These are phyloP conservation scores for Enchytraeus crypticus DNA, from an alignment of 2,888 invertebrate species.

Conservation along the genomic window DNA sequence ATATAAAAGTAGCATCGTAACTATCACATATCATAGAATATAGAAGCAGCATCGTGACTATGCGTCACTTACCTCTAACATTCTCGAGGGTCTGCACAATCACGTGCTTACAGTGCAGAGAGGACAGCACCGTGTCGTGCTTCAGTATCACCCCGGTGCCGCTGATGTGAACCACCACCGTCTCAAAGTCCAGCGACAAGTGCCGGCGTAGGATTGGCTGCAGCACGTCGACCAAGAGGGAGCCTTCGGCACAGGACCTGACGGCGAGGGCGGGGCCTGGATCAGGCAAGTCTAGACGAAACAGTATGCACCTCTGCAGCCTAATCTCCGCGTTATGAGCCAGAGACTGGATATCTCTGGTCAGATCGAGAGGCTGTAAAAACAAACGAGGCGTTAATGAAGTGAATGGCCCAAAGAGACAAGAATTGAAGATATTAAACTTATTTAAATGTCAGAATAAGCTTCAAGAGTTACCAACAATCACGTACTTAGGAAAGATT, in stretches of 20 bases:
- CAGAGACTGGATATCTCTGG: too few species aligned
- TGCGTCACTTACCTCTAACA: conserved; percentile 1
- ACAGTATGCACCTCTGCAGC: conserved; percentile 74
- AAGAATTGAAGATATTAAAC: too few species aligned
- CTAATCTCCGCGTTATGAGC: too few species aligned
- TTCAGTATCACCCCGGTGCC: conserved; percentile 4
- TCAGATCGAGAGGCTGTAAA: too few species aligned
- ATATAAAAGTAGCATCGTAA: too few species aligned
- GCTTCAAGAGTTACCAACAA: too few species aligned
- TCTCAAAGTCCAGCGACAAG: background rate
- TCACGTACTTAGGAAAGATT: too few species aligned
- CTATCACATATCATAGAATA: too few species aligned
- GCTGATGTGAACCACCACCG: background rate
- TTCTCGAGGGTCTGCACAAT: background rate
- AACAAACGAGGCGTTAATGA: too few species aligned
- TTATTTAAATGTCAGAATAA: too few species aligned
- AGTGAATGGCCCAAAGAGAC: too few species aligned
- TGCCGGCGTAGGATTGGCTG: background rate
- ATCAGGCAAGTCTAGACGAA: conserved; percentile 71
- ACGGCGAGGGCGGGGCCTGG: conserved; percentile 1
- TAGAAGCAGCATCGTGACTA: too few species aligned
- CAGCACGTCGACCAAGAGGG: background rate
- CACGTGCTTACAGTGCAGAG: conserved; percentile 4
- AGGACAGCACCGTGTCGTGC: background rate
- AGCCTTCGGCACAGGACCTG: background rate